Conservation (phyloP, 2,888 invertebrate genomes). For the Philhelius pedissequus region DNA sequence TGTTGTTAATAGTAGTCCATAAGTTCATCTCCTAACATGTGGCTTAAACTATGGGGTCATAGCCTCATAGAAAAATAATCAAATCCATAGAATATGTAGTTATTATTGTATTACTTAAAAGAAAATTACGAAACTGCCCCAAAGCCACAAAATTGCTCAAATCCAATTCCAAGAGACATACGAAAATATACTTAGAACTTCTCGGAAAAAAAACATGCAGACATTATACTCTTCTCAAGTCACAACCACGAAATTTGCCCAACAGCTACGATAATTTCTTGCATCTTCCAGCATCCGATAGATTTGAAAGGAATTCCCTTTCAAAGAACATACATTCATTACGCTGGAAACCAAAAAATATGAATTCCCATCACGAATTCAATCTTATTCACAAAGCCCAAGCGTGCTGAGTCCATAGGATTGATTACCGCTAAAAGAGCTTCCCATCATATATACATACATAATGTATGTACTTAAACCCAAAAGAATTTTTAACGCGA, state of each 20-base stretch:
- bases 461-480: too few relatives aligned
- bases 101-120: neutral
- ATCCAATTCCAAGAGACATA: neutral
- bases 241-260: constrained; percentile 10
- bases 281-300: neutral
- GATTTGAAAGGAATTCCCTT: constrained; percentile 27
- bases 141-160: constrained; percentile 50
- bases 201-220: constrained; percentile 22
- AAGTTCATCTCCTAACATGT: neutral
- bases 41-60: neutral
- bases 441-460: constrained; percentile 45
- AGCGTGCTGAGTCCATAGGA: constrained; percentile 42
- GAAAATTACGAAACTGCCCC: constrained; percentile 22
- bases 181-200: neutral
- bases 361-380: constrained; percentile 61
- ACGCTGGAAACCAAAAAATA: constrained; percentile 19
- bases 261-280: neutral
- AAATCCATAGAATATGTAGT: neutral
- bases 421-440: constrained; percentile 47
- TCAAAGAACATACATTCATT: neutral
- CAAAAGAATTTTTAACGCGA: constrained; percentile 34
- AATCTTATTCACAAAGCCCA: constrained; percentile 23
- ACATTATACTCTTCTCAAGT: neutral
- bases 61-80: neutral
- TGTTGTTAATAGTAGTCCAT: neutral